Percentiles rank a stretch among this genome's conserved stretches.
These are phyloP conservation scores for Drosophila miranda DNA, from an alignment of 1,140 invertebrate genomes.

Conservation along the genomic window DNA sequence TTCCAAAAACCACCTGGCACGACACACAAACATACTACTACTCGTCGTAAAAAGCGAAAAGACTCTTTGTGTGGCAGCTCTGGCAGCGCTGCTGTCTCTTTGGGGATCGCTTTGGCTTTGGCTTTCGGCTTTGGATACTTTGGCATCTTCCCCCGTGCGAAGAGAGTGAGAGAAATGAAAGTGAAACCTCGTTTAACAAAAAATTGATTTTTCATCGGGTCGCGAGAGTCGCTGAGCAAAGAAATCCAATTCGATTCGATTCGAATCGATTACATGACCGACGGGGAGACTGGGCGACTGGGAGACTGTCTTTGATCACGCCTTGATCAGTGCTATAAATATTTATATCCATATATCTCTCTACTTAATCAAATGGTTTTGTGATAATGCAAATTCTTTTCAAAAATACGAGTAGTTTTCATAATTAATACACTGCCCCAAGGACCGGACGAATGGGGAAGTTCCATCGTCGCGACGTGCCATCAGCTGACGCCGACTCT, in stretches of 20 bases:
- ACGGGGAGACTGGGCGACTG: too few species aligned
- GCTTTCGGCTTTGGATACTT: constrained; percentile 2
- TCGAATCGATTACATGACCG: constrained; percentile 35
- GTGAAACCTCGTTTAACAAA: constrained; percentile 57
- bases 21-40: constrained; percentile 70
- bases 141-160: constrained; percentile 55
- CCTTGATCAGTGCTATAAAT: constrained; percentile 30
- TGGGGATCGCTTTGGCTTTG: constrained; percentile 20
- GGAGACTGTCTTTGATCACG: constrained; percentile 2
- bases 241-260: constrained; percentile 49
- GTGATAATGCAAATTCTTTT: constrained; percentile 62
- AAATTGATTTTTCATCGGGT: constrained; percentile 52
- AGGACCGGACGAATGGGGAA: constrained; percentile 43
- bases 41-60: constrained; percentile 55
- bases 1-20: constrained; percentile 73
- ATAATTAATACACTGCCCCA: constrained; percentile 39
- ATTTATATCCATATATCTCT: constrained; percentile 12
- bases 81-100: constrained; percentile 53
- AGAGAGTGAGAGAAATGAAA: constrained; percentile 66
- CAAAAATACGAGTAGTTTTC: constrained; percentile 17
- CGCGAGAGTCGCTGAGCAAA: constrained; percentile 24
- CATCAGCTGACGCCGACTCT: constrained; percentile 35
- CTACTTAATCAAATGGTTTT: constrained; percentile 16
- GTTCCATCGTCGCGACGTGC: constrained; percentile 4
- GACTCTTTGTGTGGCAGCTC: constrained; percentile 41